phyloP scores from a whole-genome alignment of 2,797 vertebrate genomes.

The Limnodromus scolopaceus region DNA sequence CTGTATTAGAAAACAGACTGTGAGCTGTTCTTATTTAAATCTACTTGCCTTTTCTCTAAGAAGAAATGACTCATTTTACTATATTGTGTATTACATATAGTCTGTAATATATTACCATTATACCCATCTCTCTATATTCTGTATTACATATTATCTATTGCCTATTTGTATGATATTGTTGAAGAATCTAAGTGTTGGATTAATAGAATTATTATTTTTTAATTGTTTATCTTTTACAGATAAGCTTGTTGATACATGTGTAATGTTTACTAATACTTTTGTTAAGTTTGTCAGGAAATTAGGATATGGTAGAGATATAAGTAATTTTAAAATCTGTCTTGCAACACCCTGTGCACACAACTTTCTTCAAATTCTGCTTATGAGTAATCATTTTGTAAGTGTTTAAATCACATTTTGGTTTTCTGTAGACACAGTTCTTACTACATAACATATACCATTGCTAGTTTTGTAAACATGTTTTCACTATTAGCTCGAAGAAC shows the following conservation, averaged over 20 bases:
- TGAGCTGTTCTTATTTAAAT: background rate
- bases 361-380: slow-evolving; percentile 5
- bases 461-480: background rate
- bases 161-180: background rate
- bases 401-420: background rate
- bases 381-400: background rate
- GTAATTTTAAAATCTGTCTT: background rate
- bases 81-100: background rate
- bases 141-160: background rate
- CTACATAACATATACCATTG: background rate
- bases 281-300: background rate
- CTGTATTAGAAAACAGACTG: background rate
- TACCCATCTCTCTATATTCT: background rate
- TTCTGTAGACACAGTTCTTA: background rate
- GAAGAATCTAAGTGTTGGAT: background rate
- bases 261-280: background rate
- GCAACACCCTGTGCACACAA: background rate
- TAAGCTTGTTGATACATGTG: background rate
- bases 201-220: background rate
- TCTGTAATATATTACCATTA: background rate
- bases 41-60: background rate
- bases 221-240: background rate
- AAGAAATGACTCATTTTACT: background rate
- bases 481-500: background rate
- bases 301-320: background rate